Base-by-base conservation (phyloP, 2,113 vertebrate species). In the Cebus imitator region DNA sequence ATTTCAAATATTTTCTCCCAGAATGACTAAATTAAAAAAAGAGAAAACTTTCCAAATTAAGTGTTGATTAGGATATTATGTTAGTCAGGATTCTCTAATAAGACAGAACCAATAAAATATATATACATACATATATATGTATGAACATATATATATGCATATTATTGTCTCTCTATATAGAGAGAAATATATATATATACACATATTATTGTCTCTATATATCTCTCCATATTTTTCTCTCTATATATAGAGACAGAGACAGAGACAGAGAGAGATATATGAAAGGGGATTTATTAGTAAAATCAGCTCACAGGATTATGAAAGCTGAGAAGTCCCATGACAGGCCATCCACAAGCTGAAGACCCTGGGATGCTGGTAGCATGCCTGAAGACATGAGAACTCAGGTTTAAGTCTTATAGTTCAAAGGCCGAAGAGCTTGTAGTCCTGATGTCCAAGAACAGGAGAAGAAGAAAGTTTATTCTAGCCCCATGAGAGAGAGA, bases 11-110 rank as follows among this genome's bases (percentile, higher is more conserved):
- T 68, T 68, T 68, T 68, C 32, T 68, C 16, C 16, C 32, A 35
- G 32, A 68, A 68, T 73, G 48, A 94, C 16, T 64, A 80, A 89
- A 85, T 52, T 13, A 32, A 83, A 64, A 90, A 89, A 43, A 64
- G 70, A 85, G 48, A 57, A 58, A n/a, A 3, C 8, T 64, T 91
- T 93, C 58, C 76, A 95, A 75, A 82, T 57, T 82, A 72, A 52
- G 4, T 86, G 10, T 61, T 88, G 40, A 21, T 13, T 93, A 66
- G 25, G 25, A 79, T 85, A 40, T 72, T 72, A 37, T 37, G 21
- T 45, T 76, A 76, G 40, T 45, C 40, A 75, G 37, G 11, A 37
- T 37, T 40, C 40, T 76, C 25, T 45, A 25, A 16, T 45, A 43
- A 76, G 73, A 45, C 73, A 76, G 25, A 45, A 76, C 7, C 40